Evolutionary conservation across 2,797 vertebrate species (phyloP).

Genomic region (Sebastes dallii): DNA sequence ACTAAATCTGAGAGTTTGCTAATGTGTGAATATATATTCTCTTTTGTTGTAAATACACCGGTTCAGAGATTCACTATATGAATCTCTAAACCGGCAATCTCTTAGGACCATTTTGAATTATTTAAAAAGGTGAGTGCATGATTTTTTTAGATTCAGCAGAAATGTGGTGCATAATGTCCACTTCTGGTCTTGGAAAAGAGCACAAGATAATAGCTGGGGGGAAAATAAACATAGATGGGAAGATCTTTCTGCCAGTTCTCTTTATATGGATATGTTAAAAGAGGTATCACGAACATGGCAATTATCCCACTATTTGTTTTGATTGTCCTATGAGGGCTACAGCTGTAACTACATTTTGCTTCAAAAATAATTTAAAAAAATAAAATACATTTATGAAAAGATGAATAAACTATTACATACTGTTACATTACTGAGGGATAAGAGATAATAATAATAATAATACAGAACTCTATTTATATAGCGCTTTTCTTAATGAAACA

Average conservation of each 20-base stretch:
- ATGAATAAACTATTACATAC: neutral
- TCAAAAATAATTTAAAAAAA: neutral
- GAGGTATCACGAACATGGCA: neutral
- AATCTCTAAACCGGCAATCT: neutral
- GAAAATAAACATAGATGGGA: neutral
- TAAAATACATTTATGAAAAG: neutral
- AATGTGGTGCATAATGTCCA: slow-evolving; percentile 38
- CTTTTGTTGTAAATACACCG: neutral
- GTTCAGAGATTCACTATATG: neutral
- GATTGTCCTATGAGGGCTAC: neutral
- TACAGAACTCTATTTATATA: too few species aligned
- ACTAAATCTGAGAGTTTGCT: neutral
- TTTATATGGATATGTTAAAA: neutral
- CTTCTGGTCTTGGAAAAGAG: neutral
- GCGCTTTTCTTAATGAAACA: too few species aligned
- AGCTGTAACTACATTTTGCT: neutral
- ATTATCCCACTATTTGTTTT: neutral
- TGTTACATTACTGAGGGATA: neutral
- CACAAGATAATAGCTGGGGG: neutral
- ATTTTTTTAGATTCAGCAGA: slow-evolving; percentile 29
- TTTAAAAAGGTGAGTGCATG: slow-evolving; percentile 42
- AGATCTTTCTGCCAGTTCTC: neutral
- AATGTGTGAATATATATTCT: neutral
- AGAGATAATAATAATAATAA: too few species aligned
- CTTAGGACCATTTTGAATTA: slow-evolving; percentile 49